phyloP scores from a whole-genome alignment of 2,888 invertebrate genomes.

The Acrobasis consociella region DNA sequence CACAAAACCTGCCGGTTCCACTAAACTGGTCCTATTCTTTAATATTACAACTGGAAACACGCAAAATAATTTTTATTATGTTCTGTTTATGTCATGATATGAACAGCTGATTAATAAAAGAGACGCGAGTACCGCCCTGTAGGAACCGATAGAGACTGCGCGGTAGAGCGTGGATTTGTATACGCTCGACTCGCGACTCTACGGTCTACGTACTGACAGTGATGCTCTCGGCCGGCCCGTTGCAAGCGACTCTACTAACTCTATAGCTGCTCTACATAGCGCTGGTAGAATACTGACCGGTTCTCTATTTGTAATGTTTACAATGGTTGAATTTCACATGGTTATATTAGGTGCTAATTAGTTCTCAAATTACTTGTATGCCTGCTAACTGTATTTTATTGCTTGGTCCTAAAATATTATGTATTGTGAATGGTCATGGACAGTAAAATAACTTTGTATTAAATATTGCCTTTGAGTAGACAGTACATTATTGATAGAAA shows the following conservation, averaged over 20 bases:
- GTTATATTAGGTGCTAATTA: too few species aligned
- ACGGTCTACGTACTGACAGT: neutral
- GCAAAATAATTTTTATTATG: slow-evolving; percentile 3
- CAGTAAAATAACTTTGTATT: too few species aligned
- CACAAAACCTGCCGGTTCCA: slow-evolving; percentile 13
- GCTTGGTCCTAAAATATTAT: too few species aligned
- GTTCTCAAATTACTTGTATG: too few species aligned
- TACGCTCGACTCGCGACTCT: slow-evolving; percentile 4
- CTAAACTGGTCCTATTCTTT: neutral
- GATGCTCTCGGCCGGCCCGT: neutral
- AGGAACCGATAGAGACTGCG: slow-evolving; percentile 16
- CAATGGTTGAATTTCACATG: neutral
- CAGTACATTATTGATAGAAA: too few species aligned
- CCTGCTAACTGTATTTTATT: too few species aligned
- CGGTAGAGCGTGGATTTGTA: slow-evolving; percentile 7
- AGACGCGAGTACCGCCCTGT: slow-evolving; percentile 7
- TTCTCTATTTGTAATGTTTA: neutral
- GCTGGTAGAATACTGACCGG: neutral
- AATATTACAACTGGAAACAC: neutral
- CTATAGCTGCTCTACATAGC: slow-evolving; percentile 5
- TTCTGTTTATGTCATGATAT: slow-evolving; percentile 7
- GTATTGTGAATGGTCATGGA: too few species aligned
- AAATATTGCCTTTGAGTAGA: too few species aligned
- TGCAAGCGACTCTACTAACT: slow-evolving; percentile 1
- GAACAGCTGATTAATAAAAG: neutral